Base-by-base conservation (phyloP, 1,140 invertebrate genomes). In the Antheraea mylitta region DNA sequence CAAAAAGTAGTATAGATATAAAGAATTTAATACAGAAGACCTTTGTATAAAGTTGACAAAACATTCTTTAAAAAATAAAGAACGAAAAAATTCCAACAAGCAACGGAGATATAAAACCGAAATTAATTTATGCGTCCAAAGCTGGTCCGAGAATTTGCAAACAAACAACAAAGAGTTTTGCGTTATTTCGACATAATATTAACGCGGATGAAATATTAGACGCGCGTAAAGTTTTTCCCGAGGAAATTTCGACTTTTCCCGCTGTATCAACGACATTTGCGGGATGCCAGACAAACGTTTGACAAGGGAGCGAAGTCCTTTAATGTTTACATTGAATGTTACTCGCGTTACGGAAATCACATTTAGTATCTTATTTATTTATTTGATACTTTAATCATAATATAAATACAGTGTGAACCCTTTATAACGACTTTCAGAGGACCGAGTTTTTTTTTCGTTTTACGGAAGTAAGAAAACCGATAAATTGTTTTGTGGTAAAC, bases 131-230 rank as follows among this genome's bases (percentile, higher is more conserved):
- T 76, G 64, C 78, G 58, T 64, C 71, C 77, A 77, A 79, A 82
- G 71, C 73, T 64, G 30, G 59, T 71, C 36, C 65, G 80, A 83
- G 81, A 76, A 85, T 82, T 79, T 42, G 30, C 76, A 80, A 78
- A 80, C 78, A 80, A 86, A 86, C 75, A 87, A 84, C 83, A 87
- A 88, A 86, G 84, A 86, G 76, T 78, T 74, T 71, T 73, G 71
- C 67, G 37, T 65, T 65, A 19, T 48, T 53, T 72, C 66, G 67
- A 66, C 58, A 71, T 70, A 70, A 78, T 82, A 81, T 79, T 70
- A 80, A 61, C 64, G 62, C 73, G 71, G 70, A 68, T 86, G 86
- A 87, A 89, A 89, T 87, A 87, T 83, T 78, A 87, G 74, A 80
- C 64, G 78, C 72, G 74, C 48, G 64, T 65, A 79, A 88, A 86